Base-by-base conservation (phyloP, 2,797 vertebrate genomes). In the Botia kubotai region DNA sequence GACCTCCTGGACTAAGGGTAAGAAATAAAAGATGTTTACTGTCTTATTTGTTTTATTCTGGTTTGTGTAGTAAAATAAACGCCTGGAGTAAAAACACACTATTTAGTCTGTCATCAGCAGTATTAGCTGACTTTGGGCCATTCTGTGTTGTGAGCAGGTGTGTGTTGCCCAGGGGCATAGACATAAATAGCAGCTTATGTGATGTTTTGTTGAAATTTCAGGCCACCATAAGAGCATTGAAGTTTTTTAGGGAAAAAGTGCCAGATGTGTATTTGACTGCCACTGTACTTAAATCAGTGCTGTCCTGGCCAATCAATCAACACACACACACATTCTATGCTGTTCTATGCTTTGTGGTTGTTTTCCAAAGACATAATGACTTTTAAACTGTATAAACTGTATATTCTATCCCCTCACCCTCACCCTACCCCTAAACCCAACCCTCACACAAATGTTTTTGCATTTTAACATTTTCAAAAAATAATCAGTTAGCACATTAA, bases 1-100 rank as follows among this genome's bases (percentile, higher is more conserved):
- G 98, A 89, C 91, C 92, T 69, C 86, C 89, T 0, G 98, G 98
- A 77, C 87, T 66, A n/a, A 98, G 98, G 95, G 98, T 97, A 87
- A 92, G 86, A 3, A 29, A 0, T 57, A 0, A 6, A 36, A 19
- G 21, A 43, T 43, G 3, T 33, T 33, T 33, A 2, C 33, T 33
- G 2, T 33, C n/a, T 48, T 50, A 21, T 17, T 11, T 48, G n/a
- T 62, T 48, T 26, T 29, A 76, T n/a, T 65, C 13, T 10, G n/a
- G 46, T 3, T 50, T 81, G 11, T 50, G 14, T 60, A 70, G 57
- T 55, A 67, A 21, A 52, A 10, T 43, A 43, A 79, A 79, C 17
- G 5, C 29, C 16, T 29, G 3, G 19, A 23, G 55, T 11, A 7
- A 43, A 39, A 43, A 11, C 17, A 39, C 53, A 19, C 57, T 2